Base-by-base conservation (phyloP, 2,113 vertebrate species). In the Apteryx mantelli region DNA sequence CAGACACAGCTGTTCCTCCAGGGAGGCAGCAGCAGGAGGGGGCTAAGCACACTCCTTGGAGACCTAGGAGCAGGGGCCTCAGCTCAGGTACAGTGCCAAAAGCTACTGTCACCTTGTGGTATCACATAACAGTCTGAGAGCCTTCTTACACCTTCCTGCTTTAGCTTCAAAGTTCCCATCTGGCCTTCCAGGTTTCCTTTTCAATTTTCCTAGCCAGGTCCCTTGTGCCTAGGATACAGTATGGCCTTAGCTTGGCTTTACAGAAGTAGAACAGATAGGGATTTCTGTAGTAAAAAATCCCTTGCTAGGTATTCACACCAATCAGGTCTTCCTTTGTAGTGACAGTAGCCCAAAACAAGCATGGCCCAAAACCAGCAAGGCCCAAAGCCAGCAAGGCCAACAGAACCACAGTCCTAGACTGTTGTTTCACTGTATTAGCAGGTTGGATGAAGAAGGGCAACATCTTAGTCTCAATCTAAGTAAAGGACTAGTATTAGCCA, bases 11-110 rank as follows among this genome's bases (percentile, higher is more conserved):
- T 48, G 30, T n/a, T 70, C 6, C 3, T 26, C 6, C 48, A 60
- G 25, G 13, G 3, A 85, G 21, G 70, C 34, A 75, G 52, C 19
- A 64, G 73, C n/a, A 75, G 30, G 25, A 46, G 5, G 7, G 9
- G 22, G 17, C 38, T 21, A 10, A 90, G 22, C 42, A 56, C 2
- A 1, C 9, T 28, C n/a, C 69, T 66, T 40, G 28, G 38, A 44
- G 6, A 11, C 21, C 1, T 3, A 79, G 42, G 40, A 73, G 24
- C 32, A 36, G 36, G 2, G 25, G 22, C n/a, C 25, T 0, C 8
- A 8, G 18, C 5, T 18, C 30, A 28, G 7, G 5, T 9, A 66
- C 7, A 74, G 56, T 56, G 52, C 28, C 70, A 76, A 13, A 36
- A 69, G 16, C 38, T 34, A 55, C 63, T 38, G 28, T 32, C 66